These are phyloP conservation scores for Pristionchus exspectatus DNA, from an alignment of 2,888 invertebrate species.

Conservation along the genomic window DNA sequence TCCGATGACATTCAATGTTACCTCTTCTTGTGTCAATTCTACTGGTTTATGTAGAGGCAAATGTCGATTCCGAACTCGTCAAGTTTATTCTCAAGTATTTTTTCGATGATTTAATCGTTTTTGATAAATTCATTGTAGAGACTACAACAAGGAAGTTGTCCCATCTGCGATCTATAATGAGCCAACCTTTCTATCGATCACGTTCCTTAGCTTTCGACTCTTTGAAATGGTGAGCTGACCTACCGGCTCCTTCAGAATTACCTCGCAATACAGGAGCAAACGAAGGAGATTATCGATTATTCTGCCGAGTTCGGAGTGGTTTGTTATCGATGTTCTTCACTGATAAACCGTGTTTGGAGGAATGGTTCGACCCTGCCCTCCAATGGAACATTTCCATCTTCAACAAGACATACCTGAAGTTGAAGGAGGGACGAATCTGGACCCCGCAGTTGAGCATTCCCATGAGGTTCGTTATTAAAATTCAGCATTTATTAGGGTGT, in stretches of 20 bases:
- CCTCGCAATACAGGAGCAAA: neutral
- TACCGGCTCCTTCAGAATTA: neutral
- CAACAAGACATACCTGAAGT: neutral
- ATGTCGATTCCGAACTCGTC: neutral
- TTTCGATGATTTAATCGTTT: neutral
- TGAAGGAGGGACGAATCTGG: conserved; percentile 5
- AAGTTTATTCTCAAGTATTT: neutral
- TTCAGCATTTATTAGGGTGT: neutral
- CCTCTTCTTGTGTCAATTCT: neutral
- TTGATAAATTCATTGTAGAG: neutral
- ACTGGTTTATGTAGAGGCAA: neutral
- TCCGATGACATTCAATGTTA: neutral
- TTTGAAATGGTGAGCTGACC: neutral
- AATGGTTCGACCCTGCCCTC: neutral
- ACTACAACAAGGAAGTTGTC: neutral
- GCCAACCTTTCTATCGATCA: neutral
- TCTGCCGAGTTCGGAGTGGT: conserved; percentile 13
- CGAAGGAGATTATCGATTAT: conserved; percentile 37
- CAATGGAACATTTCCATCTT: neutral
- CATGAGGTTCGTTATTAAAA: neutral
- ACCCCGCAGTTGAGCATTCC: conserved; percentile 1
- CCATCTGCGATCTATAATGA: neutral
- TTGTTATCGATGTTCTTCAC: neutral
- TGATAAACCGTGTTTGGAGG: neutral
- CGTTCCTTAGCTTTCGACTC: neutral